Evolutionary conservation across 2,888 invertebrate species (phyloP).

Genomic region (Dusona sp.): DNA sequence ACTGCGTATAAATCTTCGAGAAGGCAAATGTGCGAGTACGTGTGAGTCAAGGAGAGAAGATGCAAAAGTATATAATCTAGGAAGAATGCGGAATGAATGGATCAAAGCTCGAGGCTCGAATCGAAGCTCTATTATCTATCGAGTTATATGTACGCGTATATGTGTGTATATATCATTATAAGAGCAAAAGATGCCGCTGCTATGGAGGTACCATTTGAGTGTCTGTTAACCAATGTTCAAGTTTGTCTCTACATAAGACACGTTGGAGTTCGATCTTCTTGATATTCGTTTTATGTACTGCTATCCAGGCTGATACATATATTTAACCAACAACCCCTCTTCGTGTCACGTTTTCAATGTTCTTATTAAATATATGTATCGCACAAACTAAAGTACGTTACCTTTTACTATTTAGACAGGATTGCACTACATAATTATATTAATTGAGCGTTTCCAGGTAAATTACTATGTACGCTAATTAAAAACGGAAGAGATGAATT

Average conservation of each 20-base stretch:
- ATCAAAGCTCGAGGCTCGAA: conserved; percentile 63
- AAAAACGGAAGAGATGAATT: not conserved
- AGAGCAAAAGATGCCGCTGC: conserved; percentile 39
- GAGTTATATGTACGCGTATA: not conserved
- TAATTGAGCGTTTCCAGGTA: not conserved
- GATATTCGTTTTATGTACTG: conserved; percentile 22
- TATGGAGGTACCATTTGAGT: conserved; percentile 55
- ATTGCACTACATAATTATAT: not conserved
- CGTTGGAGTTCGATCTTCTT: conserved; percentile 34
- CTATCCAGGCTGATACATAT: conserved; percentile 20
- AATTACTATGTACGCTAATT: not conserved
- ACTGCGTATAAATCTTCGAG: not conserved
- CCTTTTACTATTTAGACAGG: not conserved
- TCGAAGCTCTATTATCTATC: conserved; percentile 51
- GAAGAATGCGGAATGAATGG: conserved; percentile 75
- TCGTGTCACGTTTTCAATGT: conserved; percentile 31
- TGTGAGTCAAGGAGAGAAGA: conserved; percentile 41
- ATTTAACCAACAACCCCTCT: conserved; percentile 19
- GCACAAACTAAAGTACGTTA: conserved; percentile 14
- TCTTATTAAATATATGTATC: not conserved
- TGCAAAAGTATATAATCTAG: conserved; percentile 69
- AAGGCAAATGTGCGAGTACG: conserved; percentile 23
- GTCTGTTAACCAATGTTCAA: conserved; percentile 24
- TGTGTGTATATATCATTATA: not conserved
- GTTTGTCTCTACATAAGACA: conserved; percentile 14